Percentiles rank a stretch among this genome's conserved stretches.
phyloP scores from a whole-genome alignment of 2,113 vertebrate genomes.

The Mola mola region DNA sequence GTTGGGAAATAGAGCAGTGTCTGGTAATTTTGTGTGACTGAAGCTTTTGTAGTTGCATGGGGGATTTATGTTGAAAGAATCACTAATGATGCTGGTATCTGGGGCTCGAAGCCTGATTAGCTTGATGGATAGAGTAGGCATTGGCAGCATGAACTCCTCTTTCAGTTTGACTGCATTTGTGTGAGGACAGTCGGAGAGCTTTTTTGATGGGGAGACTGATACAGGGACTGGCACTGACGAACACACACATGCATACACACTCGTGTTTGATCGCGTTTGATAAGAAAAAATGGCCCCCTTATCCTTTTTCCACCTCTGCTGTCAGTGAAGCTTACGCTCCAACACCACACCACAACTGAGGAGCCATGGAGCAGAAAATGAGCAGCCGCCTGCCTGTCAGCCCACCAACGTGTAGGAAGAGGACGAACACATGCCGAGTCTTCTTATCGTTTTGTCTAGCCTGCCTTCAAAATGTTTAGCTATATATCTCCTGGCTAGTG shows the following conservation, averaged over 20 bases:
- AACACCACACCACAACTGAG: conserved; percentile 33
- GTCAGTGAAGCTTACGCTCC: conserved; percentile 13
- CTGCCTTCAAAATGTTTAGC: conserved; percentile 33
- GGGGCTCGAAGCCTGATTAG: conserved; percentile 63
- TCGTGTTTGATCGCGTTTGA: conserved; percentile 10
- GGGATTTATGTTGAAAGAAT: conserved; percentile 42
- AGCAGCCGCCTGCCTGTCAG: conserved; percentile 20
- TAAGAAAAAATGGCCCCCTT: conserved; percentile 26
- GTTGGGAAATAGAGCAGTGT: conserved; percentile 46
- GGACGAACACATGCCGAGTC: conserved; percentile 39
- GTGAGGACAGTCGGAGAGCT: conserved; percentile 17
- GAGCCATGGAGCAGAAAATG: conserved; percentile 21
- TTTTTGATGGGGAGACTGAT: conserved; percentile 13
- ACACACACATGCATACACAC: conserved; percentile 14
- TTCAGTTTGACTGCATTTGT: conserved; percentile 33
- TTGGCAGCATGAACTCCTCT: conserved; percentile 47
- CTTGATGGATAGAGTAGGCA: conserved; percentile 53
- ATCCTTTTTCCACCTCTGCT: conserved; percentile 3
- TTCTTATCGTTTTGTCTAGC: conserved; percentile 43
- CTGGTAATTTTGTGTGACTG: conserved; percentile 56
- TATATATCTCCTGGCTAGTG: conserved; percentile 19
- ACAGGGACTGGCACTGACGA: conserved; percentile 20
- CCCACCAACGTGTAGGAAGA: conserved; percentile 49
- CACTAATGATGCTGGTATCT: conserved; percentile 69
- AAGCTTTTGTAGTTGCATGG: conserved; percentile 35